Evolutionary conservation across 1,140 invertebrate species (phyloP), one percentile per base, ranked within the genome.

Genomic region (Scaptomyza montana): DNA sequence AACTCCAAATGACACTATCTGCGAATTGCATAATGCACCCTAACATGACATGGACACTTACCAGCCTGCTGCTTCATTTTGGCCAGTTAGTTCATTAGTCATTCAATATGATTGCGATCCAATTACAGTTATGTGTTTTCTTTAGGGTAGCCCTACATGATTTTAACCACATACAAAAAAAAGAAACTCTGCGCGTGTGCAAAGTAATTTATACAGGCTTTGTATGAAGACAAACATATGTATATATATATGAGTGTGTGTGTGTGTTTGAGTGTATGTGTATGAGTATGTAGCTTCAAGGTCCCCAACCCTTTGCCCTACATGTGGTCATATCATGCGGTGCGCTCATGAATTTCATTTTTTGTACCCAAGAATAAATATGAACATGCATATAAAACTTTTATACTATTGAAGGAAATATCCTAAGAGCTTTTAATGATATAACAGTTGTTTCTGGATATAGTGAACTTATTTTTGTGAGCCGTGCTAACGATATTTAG

Each of bases 91-190:
- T 55, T 77, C 78, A 63, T 79, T 74, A 57, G 73, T 70, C 63
- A 79, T 53, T 33, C 64, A 71, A 57, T 76, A 51, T 64, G 54
- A n/a, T 51, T 8, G 45, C 69, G 61, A 80, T 79, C 80, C 41
- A 67, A 63, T 84, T 84, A 85, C 80, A 84, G 73, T 84, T 78
- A 84, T 63, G 53, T 47, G 57, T 36, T 36, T 36, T 36, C 33
- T 36, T 36, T 9, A 9, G 39, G 13, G 57, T 39, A 41, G 49
- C 49, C 49, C 33, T 36, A 36, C 46, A 30, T 12, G 39, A 47
- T 50, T 61, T 36, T 30, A 63, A 63, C 60, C 60, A 53, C 46
- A n/a, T n/a, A n/a, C n/a, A 36, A 36, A 9, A 8, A 8, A 2
- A 9, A 36, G 8, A 36, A 36, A 36, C 7, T 2, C 13, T 46